phyloP scores from a whole-genome alignment of 2,888 invertebrate genomes.

The Caenorhabditis wallacei region DNA sequence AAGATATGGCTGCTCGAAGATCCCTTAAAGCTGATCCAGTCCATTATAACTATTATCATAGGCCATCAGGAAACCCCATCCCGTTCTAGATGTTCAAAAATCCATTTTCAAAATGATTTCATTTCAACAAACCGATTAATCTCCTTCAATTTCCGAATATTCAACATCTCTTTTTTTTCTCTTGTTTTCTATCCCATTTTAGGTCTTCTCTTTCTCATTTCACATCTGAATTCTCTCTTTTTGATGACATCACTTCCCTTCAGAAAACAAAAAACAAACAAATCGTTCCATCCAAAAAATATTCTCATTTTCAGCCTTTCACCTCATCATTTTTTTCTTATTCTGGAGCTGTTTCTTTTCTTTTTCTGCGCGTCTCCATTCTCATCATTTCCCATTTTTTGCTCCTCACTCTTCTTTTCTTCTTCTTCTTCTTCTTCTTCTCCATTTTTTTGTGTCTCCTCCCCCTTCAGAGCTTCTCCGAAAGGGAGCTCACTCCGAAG shows the following conservation, averaged over 20 bases:
- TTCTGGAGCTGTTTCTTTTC: conserved; percentile 27
- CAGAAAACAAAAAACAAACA: conserved; percentile 20
- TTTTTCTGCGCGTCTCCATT: conserved; percentile 34
- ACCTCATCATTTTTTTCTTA: conserved; percentile 30
- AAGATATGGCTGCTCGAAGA: no score
- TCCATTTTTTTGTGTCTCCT: conserved; percentile 17
- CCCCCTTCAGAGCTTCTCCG: conserved; percentile 17
- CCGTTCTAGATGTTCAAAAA: no score
- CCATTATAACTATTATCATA: no score
- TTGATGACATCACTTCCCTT: conserved; percentile 16
- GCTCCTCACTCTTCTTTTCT: neutral
- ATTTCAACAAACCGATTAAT: neutral
- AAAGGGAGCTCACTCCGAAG: conserved; percentile 5
- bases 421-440: neutral
- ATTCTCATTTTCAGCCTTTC: conserved; percentile 8
- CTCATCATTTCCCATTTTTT: conserved; percentile 26
- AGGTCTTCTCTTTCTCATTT: conserved; percentile 24
- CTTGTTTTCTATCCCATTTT: neutral
- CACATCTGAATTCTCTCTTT: conserved; percentile 4
- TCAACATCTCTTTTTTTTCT: neutral
- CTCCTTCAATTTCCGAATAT: neutral
- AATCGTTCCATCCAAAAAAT: conserved; percentile 1
- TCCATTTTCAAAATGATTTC: neutral
- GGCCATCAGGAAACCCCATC: no score
- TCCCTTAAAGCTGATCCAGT: no score